phyloP scores from a whole-genome alignment of 1,140 invertebrate species.

The Dryas iulia region DNA sequence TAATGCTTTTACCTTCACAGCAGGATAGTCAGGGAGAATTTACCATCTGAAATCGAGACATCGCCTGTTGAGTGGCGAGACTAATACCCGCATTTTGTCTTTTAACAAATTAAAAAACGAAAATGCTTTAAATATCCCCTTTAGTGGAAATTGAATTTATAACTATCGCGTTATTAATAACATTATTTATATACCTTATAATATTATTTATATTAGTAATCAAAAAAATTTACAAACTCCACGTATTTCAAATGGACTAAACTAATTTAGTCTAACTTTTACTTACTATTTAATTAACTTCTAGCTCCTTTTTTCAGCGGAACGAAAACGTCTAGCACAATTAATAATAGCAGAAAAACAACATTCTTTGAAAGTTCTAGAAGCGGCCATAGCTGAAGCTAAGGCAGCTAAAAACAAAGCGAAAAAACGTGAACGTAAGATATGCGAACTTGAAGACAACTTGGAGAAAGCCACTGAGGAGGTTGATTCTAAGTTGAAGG shows the following conservation, averaged over 20 bases:
- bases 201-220: too few relatives aligned
- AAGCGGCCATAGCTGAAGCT: constrained; percentile 66
- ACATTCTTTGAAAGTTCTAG: constrained; percentile 69
- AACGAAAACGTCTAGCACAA: constrained; percentile 73
- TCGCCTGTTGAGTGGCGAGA: too few relatives aligned
- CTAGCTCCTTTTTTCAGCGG: constrained; percentile 57
- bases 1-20: too few relatives aligned
- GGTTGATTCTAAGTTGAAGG: constrained; percentile 73
- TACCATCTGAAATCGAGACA: too few relatives aligned
- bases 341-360: constrained; percentile 77
- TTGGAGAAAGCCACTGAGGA: constrained; percentile 66
- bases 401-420: constrained; percentile 59
- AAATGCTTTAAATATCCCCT: background rate
- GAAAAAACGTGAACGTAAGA: constrained; percentile 47
- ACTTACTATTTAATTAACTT: too few relatives aligned
- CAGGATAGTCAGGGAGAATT: too few relatives aligned
- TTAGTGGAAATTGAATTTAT: background rate
- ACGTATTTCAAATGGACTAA: too few relatives aligned
- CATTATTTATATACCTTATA: too few relatives aligned
- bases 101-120: background rate
- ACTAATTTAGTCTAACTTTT: too few relatives aligned
- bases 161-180: too few relatives aligned
- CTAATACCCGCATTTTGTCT: too few relatives aligned
- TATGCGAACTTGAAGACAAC: constrained; percentile 44
- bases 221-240: too few relatives aligned